Conservation (phyloP, 2,888 invertebrate species). For the Netelia virgata region DNA sequence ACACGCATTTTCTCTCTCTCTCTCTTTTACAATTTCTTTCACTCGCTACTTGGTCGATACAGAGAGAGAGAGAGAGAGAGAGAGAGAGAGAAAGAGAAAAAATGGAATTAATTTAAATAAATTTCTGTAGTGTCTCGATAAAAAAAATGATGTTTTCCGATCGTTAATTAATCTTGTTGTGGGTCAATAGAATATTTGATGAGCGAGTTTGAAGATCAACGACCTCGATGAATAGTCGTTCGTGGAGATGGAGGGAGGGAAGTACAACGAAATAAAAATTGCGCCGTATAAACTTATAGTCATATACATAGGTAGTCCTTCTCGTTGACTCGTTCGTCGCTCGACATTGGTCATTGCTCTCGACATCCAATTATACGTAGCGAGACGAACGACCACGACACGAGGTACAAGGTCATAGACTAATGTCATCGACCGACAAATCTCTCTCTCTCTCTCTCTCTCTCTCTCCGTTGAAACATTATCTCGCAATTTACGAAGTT, state of each 20-base stretch:
- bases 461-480: slow-evolving; percentile 1
- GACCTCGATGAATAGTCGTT: not conserved
- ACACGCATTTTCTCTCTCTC: not conserved
- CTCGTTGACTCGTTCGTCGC: slow-evolving; percentile 38
- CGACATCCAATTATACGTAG: slow-evolving; percentile 68
- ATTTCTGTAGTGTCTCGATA: too few species aligned
- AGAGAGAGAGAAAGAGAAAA: too few species aligned
- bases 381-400: slow-evolving; percentile 61
- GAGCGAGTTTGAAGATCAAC: too few species aligned
- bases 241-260: not conserved
- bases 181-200: too few species aligned
- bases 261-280: slow-evolving; percentile 31
- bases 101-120: too few species aligned
- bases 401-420: slow-evolving; percentile 69
- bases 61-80: too few species aligned
- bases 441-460: slow-evolving; percentile 56
- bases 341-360: slow-evolving; percentile 70
- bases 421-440: slow-evolving; percentile 70
- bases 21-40: too few species aligned
- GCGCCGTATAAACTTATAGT: not conserved
- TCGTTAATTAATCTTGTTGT: too few species aligned
- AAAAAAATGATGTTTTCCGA: too few species aligned
- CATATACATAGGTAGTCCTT: slow-evolving; percentile 2
- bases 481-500: slow-evolving; percentile 17
- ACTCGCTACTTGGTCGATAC: too few species aligned